phyloP scores from a whole-genome alignment of 2,113 vertebrate genomes.

The Urocynchramus pylzowi region DNA sequence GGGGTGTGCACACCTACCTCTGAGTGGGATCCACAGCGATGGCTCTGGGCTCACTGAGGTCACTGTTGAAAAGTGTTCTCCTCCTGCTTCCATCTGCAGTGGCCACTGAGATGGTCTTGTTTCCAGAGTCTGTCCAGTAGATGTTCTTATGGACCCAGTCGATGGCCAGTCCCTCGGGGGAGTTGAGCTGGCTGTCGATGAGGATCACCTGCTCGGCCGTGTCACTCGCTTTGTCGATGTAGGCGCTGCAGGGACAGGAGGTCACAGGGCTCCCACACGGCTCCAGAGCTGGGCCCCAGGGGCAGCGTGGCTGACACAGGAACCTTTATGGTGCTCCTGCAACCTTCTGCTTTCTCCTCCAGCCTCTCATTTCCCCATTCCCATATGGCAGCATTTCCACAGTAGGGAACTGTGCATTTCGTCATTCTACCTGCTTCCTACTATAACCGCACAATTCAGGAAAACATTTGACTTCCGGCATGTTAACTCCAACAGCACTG shows the following conservation, averaged over 20 bases:
- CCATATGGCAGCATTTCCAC: background rate
- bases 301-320: background rate
- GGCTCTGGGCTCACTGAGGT: conserved; percentile 90
- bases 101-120: conserved; percentile 94
- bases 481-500: background rate
- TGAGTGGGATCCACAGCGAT: conserved; percentile 91
- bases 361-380: background rate
- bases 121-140: conserved; percentile 97
- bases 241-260: conserved; percentile 75
- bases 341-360: background rate
- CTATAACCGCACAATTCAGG: background rate
- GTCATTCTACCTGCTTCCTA: background rate
- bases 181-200: conserved; percentile 87
- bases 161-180: conserved; percentile 91
- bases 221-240: conserved; percentile 93
- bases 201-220: conserved; percentile 85
- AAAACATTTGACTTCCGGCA: background rate
- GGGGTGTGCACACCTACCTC: conserved; percentile 77
- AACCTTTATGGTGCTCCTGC: background rate
- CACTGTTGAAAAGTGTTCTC: conserved; percentile 84
- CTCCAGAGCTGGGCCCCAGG: background rate
- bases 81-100: conserved; percentile 86
- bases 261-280: background rate
- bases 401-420: background rate
- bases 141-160: conserved; percentile 98